Evolutionary conservation across 2,888 invertebrate species (phyloP).

Genomic region (Phengaris alcon): DNA sequence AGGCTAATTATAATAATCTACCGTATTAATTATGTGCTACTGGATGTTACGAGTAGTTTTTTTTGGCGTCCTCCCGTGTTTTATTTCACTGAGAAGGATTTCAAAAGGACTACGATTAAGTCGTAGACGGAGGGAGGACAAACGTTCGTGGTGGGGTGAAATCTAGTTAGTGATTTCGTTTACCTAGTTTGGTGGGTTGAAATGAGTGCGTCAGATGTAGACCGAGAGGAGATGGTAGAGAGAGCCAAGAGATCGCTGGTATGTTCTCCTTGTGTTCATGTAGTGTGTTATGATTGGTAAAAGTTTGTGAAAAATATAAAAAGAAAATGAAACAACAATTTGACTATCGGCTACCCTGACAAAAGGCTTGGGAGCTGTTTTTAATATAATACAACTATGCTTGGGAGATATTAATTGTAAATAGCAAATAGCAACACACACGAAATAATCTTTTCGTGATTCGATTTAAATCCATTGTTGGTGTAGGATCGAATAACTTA

Average conservation of each 20-base stretch:
- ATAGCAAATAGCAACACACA: no score
- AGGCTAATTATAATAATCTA: slow-evolving; percentile 42
- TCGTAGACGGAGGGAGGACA: background rate
- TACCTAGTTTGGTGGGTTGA: background rate
- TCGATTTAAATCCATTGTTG: no score
- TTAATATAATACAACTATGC: no score
- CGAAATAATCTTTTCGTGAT: no score
- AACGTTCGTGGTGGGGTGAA: background rate
- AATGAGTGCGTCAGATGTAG: slow-evolving; percentile 34
- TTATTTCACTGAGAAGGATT: background rate
- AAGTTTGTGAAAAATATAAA: no score
- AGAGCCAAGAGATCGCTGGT: slow-evolving; percentile 35
- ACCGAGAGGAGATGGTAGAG: slow-evolving; percentile 45
- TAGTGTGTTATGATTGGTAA: no score
- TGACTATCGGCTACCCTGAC: no score
- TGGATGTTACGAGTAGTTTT: background rate
- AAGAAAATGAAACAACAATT: no score
- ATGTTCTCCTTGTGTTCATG: background rate
- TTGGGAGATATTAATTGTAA: no score
- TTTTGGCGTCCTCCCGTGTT: background rate
- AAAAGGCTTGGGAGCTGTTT: no score
- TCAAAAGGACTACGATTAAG: background rate
- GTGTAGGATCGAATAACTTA: no score
- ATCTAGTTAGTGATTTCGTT: background rate
- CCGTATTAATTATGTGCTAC: slow-evolving; percentile 30